Base-by-base conservation (phyloP, 1,140 invertebrate species). In the Drosophila takahashii region DNA sequence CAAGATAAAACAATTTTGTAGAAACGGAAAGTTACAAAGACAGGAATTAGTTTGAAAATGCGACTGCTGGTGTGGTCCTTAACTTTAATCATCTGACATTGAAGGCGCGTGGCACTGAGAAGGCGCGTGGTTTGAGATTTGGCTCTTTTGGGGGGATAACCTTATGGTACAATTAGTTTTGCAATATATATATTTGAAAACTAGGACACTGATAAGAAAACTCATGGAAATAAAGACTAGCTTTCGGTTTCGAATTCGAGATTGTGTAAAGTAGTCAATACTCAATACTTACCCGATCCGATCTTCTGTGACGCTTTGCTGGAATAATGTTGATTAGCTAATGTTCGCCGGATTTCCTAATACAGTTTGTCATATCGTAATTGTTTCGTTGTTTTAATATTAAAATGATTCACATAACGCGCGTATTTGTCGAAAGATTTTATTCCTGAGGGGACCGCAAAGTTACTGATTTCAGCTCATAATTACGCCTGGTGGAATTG, bases 51-150 rank as follows among this genome's bases (percentile, higher is more conserved):
- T 13, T 34, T 27, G 1, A 51, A 27, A 37, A 54, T 58, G 29
- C 29, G 69, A 27, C 18, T 3, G 13, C 13, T 26, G 13, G 13
- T n/a, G 10, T 27, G 3, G 1, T 27, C 0, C 5, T 47, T 29
- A 10, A 18, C 9, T 8, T 8, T 59, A 64, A 78, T 79, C 60
- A 62, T 53, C 56, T 70, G 76, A 75, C 71, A 79, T 79, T 79
- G 64, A 80, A 80, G 70, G 37, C 2, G 13, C 10, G 9, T 11
- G 18, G 9, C 3, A 7, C 8, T 11, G 9, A 13, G 4, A 7
- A 4, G n/a, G n/a, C 27, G 11, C 34, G 11, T 13, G 0, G n/a
- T 4, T 3, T 39, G n/a, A 45, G 11, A 45, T 22, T 11, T 13
- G 5, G 5, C 18, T 44, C 4, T 22, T 45, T 45, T n/a, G 13